Conservation (phyloP, 1,140 invertebrate species). For the Oncopeltus fasciatus region DNA sequence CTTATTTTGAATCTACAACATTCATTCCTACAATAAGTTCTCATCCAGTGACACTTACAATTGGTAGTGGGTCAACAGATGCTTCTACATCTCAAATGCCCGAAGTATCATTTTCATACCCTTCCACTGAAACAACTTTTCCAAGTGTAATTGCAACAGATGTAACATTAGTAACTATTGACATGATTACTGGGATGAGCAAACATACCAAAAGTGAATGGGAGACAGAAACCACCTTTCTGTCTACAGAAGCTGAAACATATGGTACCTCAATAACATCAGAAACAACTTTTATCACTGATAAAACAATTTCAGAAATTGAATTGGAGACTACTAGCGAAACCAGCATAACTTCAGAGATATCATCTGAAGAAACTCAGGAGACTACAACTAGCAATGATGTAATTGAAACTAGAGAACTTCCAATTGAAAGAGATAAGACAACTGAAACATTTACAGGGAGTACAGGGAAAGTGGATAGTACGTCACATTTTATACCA, state of each 20-base stretch:
- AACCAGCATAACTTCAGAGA: neutral
- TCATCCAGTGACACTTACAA: neutral
- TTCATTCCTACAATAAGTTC: neutral
- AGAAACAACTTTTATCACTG: neutral
- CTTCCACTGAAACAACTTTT: neutral
- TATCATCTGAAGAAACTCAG: neutral
- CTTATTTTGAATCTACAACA: neutral
- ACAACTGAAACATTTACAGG: too few species aligned
- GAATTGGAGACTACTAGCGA: neutral
- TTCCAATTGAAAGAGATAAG: too few species aligned
- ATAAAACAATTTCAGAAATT: neutral
- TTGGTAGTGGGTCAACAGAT: neutral
- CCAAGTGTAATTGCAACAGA: too few species aligned
- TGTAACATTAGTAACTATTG: too few species aligned
- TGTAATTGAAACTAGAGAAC: neutral
- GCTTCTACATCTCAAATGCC: neutral
- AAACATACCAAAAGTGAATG: too few species aligned
- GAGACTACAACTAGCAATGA: neutral
- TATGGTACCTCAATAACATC: neutral
- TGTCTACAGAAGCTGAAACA: too few species aligned
- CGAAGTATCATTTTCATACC: neutral
- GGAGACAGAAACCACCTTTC: too few species aligned
- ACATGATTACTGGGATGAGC: too few species aligned
- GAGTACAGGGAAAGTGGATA: too few species aligned
- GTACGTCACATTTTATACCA: too few species aligned